These are phyloP conservation scores for Variabilichromis moorii DNA, from an alignment of 2,113 vertebrate genomes.

Conservation along the genomic window DNA sequence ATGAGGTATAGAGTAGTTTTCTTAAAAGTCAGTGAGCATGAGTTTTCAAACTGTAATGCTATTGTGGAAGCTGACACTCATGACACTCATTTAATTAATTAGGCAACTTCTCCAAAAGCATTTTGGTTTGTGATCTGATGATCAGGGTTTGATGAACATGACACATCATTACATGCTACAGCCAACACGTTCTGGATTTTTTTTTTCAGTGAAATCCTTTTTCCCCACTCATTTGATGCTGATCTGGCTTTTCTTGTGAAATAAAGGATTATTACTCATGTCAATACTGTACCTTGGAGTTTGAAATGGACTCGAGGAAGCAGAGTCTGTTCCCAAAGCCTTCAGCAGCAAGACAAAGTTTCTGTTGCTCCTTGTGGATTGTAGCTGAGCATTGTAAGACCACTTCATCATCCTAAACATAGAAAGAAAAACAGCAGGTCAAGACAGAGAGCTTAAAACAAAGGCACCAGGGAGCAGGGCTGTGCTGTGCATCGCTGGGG, in stretches of 20 bases:
- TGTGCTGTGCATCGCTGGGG: neutral
- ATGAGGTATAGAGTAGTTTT: neutral
- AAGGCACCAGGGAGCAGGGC: neutral
- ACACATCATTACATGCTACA: neutral
- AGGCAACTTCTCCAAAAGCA: neutral
- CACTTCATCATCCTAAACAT: constrained; percentile 88
- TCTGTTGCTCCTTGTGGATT: constrained; percentile 91
- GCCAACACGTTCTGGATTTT: neutral
- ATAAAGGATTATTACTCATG: neutral
- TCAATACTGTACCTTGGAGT: constrained; percentile 82
- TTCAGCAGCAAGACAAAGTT: constrained; percentile 91
- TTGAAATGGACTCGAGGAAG: constrained; percentile 94
- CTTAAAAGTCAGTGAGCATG: neutral
- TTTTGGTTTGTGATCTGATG: neutral
- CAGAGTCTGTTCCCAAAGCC: constrained; percentile 96
- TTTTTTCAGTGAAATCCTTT: neutral
- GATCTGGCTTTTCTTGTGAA: neutral
- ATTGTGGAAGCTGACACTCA: neutral
- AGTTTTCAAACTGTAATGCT: neutral
- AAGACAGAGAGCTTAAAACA: neutral
- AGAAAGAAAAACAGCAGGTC: neutral
- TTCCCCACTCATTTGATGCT: neutral
- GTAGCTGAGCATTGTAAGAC: constrained; percentile 91
- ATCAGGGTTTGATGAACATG: neutral
- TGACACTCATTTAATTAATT: neutral